These are phyloP conservation scores for Rambutsinella grinnellia DNA, from an alignment of 2,888 invertebrate species.

Conservation along the genomic window DNA sequence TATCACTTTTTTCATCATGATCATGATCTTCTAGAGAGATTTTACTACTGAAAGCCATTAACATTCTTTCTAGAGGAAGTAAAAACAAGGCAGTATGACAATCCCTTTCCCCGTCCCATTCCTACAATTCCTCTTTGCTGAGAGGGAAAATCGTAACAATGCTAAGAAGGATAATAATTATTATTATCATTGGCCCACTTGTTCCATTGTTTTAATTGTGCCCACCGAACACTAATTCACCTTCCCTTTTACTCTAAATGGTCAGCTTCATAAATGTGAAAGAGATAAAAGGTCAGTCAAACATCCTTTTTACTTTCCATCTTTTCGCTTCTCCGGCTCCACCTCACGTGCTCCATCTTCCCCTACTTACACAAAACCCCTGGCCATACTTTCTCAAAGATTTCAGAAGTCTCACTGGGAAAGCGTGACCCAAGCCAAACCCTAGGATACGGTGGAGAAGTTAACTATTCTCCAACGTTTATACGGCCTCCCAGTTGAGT, in stretches of 20 bases:
- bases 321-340: background rate
- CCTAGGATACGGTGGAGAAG: too few relatives aligned
- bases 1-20: conserved; percentile 17
- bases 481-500: too few relatives aligned
- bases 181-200: background rate
- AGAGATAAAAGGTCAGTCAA: too few relatives aligned
- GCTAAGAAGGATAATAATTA: background rate
- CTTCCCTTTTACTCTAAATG: background rate
- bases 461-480: too few relatives aligned
- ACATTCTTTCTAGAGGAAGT: conserved; percentile 2
- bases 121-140: background rate
- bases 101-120: background rate
- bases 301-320: too few relatives aligned
- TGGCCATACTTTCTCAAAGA: too few relatives aligned
- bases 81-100: background rate
- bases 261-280: too few relatives aligned
- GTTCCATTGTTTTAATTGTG: background rate
- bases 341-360: background rate
- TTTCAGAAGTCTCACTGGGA: too few relatives aligned
- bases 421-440: too few relatives aligned
- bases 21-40: background rate
- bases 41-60: conserved; percentile 11
- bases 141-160: background rate
- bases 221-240: background rate
- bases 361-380: too few relatives aligned